Percentiles rank a stretch among this genome's conserved stretches.
Conservation (phyloP, 2,797 vertebrate genomes). For the Myripristis jacobus region DNA sequence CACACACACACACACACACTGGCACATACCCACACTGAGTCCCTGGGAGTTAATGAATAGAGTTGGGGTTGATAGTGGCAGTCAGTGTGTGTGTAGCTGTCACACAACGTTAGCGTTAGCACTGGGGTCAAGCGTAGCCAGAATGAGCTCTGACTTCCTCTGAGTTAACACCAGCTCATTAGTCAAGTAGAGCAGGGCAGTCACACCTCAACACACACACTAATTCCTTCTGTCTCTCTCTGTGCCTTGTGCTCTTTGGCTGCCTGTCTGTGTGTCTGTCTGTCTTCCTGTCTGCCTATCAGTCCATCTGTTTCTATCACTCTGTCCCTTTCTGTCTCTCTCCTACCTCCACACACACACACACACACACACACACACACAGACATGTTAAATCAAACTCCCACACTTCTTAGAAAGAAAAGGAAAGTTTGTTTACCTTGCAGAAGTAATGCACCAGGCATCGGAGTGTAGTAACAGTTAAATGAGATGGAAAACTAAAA, state of each 20-base stretch:
- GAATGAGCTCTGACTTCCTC: slow-evolving; percentile 78
- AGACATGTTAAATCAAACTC: slow-evolving; percentile 9
- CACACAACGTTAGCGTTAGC: slow-evolving; percentile 77
- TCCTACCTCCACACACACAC: not conserved
- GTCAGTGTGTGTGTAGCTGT: slow-evolving; percentile 76
- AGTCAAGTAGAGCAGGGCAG: slow-evolving; percentile 80
- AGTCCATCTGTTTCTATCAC: slow-evolving; percentile 12
- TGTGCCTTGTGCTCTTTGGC: slow-evolving; percentile 41
- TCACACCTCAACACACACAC: slow-evolving; percentile 81
- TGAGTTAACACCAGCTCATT: slow-evolving; percentile 82
- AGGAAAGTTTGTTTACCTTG: slow-evolving; percentile 45
- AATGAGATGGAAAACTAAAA: slow-evolving; percentile 52
- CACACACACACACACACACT: slow-evolving; percentile 23
- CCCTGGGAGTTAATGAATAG: slow-evolving; percentile 67
- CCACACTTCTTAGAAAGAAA: slow-evolving; percentile 18
- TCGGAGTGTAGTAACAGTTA: slow-evolving; percentile 38
- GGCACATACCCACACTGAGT: slow-evolving; percentile 49
- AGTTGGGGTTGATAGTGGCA: slow-evolving; percentile 69
- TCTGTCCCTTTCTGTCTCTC: not conserved
- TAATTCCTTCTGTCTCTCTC: slow-evolving; percentile 70
- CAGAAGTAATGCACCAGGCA: slow-evolving; percentile 33
- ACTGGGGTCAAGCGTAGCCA: slow-evolving; percentile 75
- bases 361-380: slow-evolving; percentile 8
- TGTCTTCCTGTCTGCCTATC: not conserved
- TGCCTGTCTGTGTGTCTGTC: not conserved